These are phyloP conservation scores for Bolinopsis microptera DNA, from an alignment of 37 sponge, comb jelly and placozoan genomes.

Conservation along the genomic window DNA sequence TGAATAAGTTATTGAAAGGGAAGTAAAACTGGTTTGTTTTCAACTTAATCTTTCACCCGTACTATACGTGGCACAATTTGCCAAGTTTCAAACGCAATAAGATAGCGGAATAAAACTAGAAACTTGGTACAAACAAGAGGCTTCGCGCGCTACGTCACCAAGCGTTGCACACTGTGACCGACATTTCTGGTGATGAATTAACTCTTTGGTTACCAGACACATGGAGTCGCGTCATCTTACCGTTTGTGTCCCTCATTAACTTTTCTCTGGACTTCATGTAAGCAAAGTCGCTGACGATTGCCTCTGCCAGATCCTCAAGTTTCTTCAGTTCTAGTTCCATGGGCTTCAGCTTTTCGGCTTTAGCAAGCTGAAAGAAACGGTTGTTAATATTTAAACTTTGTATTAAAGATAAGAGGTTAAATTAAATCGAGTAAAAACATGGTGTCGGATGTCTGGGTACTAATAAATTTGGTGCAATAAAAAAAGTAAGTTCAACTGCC, in stretches of 20 bases:
- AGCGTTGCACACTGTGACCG: background rate
- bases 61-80: background rate
- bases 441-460: no score
- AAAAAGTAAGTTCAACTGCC: background rate
- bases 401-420: background rate
- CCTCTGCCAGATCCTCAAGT: conserved; percentile 94
- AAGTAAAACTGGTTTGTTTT: no score
- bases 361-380: conserved; percentile 75
- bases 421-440: no score
- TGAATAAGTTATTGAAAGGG: no score
- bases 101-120: background rate
- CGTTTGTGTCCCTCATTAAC: conserved; percentile 99
- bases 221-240: conserved; percentile 70
- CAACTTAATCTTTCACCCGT: no score
- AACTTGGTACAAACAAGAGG: background rate
- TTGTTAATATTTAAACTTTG: background rate
- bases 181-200: no score
- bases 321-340: conserved; percentile 90
- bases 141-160: background rate
- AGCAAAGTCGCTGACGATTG: conserved; percentile 94
- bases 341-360: conserved; percentile 98
- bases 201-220: no score
- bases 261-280: conserved; percentile 98
- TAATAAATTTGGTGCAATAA: no score
- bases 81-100: background rate